Conservation (phyloP, 2,113 vertebrate genomes). For the Pipa parva region DNA sequence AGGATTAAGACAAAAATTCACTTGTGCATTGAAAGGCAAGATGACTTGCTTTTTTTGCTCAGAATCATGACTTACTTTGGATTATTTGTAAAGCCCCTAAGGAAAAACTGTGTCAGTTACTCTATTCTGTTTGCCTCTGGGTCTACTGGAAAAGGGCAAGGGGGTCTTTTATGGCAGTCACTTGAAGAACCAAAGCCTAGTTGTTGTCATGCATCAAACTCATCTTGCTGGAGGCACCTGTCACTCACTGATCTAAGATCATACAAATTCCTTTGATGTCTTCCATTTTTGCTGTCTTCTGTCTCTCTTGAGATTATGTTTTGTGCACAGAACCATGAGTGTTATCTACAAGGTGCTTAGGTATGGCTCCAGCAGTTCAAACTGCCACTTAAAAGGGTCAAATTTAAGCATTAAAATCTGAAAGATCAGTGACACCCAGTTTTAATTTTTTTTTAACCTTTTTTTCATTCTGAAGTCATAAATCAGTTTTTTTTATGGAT, state of each 20-base stretch:
- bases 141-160: not conserved
- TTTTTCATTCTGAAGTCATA: not conserved
- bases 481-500: not conserved
- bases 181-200: slow-evolving; percentile 13
- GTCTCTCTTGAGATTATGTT: slow-evolving; percentile 12
- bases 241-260: slow-evolving; percentile 28
- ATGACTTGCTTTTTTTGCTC: not conserved
- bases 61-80: too few species aligned
- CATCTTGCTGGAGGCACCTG: slow-evolving; percentile 30
- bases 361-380: not conserved
- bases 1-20: not conserved
- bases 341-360: not conserved
- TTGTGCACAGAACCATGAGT: not conserved
- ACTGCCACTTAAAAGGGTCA: slow-evolving; percentile 1
- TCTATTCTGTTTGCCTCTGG: slow-evolving; percentile 5
- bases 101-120: slow-evolving; percentile 10
- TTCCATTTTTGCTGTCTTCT: slow-evolving; percentile 13
- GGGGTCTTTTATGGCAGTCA: slow-evolving; percentile 12
- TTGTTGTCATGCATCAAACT: slow-evolving; percentile 8
- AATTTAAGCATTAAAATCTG: not conserved
- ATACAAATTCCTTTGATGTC: slow-evolving; percentile 27
- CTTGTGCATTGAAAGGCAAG: not conserved
- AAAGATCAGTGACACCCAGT: not conserved
- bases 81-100: slow-evolving; percentile 3
- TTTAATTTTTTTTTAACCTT: not conserved